phyloP scores from a whole-genome alignment of 2,113 vertebrate species.

The Apodemus sylvaticus region DNA sequence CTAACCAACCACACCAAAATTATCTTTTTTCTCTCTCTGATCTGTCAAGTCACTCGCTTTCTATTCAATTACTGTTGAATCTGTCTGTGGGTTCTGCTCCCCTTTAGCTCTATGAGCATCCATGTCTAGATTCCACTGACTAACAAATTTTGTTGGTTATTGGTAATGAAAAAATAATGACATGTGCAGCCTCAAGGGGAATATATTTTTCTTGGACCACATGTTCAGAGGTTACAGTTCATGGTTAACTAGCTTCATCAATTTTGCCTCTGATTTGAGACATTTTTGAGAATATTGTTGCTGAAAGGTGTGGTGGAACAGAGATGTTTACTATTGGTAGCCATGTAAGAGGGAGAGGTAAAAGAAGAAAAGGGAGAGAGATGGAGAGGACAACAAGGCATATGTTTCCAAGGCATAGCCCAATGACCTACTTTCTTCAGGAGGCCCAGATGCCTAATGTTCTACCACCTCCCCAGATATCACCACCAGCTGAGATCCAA shows the following conservation, averaged over 20 bases:
- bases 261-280: background rate
- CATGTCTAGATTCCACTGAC: background rate
- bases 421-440: background rate
- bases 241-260: background rate
- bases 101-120: background rate
- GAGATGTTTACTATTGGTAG: too few relatives aligned
- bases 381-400: background rate
- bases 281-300: background rate
- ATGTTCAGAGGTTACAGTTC: background rate
- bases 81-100: background rate
- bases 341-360: background rate
- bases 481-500: background rate
- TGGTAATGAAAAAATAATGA: background rate
- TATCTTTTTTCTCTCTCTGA: background rate
- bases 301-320: background rate
- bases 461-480: background rate
- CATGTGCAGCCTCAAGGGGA: background rate
- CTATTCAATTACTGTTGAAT: background rate
- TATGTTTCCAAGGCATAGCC: background rate
- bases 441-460: background rate
- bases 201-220: background rate
- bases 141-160: background rate
- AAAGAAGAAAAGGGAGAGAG: too few relatives aligned
- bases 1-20: background rate
- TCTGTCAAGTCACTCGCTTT: background rate